Evolutionary conservation across 2,888 invertebrate genomes (phyloP).

Genomic region (Leptopilina myrica): DNA sequence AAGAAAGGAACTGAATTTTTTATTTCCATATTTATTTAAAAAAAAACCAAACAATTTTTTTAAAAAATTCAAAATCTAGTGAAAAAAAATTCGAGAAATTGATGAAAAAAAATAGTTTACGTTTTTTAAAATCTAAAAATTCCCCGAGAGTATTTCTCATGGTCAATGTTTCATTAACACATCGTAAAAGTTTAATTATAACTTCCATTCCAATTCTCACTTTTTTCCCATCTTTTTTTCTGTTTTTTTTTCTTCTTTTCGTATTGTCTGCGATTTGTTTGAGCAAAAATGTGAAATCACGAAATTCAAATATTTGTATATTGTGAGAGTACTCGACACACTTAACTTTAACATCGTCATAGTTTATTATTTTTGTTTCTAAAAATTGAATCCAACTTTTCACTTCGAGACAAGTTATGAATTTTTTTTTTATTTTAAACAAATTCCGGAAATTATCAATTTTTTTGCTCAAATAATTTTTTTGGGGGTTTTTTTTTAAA

Average conservation of each 20-base stretch:
- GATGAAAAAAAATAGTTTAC: no score
- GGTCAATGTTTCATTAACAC: slow-evolving; percentile 8
- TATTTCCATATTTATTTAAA: no score
- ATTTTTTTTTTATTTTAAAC: not conserved
- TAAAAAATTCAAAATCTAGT: no score
- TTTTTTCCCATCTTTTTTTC: not conserved
- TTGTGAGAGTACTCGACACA: slow-evolving; percentile 37
- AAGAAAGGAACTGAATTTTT: no score
- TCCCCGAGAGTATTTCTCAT: not conserved
- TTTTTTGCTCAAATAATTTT: no score
- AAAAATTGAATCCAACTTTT: not conserved
- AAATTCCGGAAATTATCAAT: not conserved
- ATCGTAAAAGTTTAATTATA: slow-evolving; percentile 32
- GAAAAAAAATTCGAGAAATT: no score
- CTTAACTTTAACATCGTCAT: not conserved
- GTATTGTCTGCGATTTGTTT: slow-evolving; percentile 13
- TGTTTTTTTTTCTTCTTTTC: not conserved
- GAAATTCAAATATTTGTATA: slow-evolving; percentile 58
- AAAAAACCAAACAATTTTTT: no score
- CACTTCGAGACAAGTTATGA: not conserved
- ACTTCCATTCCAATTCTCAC: slow-evolving; percentile 18
- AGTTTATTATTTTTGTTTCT: slow-evolving; percentile 6
- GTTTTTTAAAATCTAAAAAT: not conserved
- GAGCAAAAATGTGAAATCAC: slow-evolving; percentile 35
- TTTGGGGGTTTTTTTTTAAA: no score